These are phyloP conservation scores for Meles meles DNA, from an alignment of 2,113 vertebrate genomes.

Conservation along the genomic window DNA sequence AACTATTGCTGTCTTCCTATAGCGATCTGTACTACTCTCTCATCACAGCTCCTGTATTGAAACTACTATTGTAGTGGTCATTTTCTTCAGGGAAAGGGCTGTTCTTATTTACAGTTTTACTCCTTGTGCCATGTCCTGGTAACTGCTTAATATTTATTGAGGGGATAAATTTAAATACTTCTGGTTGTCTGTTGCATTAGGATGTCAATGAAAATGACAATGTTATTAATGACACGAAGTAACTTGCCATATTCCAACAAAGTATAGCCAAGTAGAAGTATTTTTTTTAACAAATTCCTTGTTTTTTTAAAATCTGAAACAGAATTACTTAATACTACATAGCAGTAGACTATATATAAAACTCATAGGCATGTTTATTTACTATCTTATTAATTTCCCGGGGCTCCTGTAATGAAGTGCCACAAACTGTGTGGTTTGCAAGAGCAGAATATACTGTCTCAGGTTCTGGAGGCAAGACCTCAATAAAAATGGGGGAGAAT, in stretches of 20 bases:
- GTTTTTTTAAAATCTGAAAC: not conserved
- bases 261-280: not conserved
- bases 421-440: not conserved
- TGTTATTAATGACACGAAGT: not conserved
- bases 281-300: not conserved
- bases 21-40: not conserved
- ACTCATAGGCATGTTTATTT: not conserved
- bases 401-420: not conserved
- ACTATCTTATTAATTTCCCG: not conserved
- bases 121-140: not conserved
- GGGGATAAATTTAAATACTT: not conserved
- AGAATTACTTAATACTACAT: not conserved
- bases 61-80: not conserved
- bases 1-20: not conserved
- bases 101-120: not conserved
- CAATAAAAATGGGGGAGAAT: not conserved
- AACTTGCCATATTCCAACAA: not conserved
- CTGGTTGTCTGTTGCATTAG: not conserved
- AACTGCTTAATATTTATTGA: not conserved
- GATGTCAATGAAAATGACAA: not conserved
- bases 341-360: not conserved
- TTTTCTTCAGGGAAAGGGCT: not conserved
- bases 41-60: not conserved
- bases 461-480: not conserved
- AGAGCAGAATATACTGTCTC: not conserved